Base-by-base conservation (phyloP, 2,888 invertebrate species). In the Sinopyrophorus schimmeli region DNA sequence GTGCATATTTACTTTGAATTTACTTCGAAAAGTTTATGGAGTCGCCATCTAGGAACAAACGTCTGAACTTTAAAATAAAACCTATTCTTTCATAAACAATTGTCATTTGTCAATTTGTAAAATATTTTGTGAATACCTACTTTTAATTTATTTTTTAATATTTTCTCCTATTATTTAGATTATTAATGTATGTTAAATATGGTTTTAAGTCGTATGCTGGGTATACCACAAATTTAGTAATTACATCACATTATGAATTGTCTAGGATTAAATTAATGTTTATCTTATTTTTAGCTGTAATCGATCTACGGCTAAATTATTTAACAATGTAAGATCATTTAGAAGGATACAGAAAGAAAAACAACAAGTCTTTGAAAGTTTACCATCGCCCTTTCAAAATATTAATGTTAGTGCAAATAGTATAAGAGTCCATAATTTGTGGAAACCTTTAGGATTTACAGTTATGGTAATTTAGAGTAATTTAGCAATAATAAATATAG, bases 371-470 rank as follows among this genome's bases (percentile, higher is more conserved):
- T 50, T 52, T 28, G 67, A 69, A 27, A 68, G 70, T 55, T 51
- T 72, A 41, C 70, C 64, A 46, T 67, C 72, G 7, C 71, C 72
- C 3, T 72, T 80, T 44, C 74, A 77, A 53, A 68, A 74, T 57
- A 58, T 75, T 43, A 67, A 71, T 39, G 61, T 76, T 27, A 75
- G 77, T 53, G 61, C 74, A 12, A 75, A 75, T 10, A 75, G 77
- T 35, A 61, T 80, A 46, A 64, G 73, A 38, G 58, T 74, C 7
- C 72, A 68, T 30, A 74, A 72, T 54, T 69, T 86, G 37, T 74
- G 79, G 64, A 85, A 79, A 71, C 83, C 84, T 11, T 74, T 86
- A 34, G 68, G 79, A 27, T 87, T 87, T 67, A 81, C 86, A 35
- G 63, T 85, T 38, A 77, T 78, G 67, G 86, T 86, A 76, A 76